phyloP scores from a whole-genome alignment of 2,888 invertebrate genomes.

The Polyommatus icarus region DNA sequence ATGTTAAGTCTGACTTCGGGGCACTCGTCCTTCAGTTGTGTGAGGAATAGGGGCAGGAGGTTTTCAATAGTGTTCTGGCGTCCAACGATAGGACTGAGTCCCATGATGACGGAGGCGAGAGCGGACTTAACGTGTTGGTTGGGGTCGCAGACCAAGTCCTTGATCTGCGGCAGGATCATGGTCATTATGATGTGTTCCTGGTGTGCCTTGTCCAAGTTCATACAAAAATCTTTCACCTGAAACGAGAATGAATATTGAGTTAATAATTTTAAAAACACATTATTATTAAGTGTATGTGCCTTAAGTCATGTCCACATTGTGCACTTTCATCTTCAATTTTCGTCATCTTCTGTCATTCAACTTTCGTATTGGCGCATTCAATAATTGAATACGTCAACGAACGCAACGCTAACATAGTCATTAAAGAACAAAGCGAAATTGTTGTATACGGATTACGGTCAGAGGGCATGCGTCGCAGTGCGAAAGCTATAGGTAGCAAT shows the following conservation, averaged over 20 bases:
- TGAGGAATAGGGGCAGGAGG: conserved; percentile 96
- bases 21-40: conserved; percentile 97
- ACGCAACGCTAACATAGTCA: no score
- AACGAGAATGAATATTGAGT: conserved; percentile 23
- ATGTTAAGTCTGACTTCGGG: conserved; percentile 99
- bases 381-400: no score
- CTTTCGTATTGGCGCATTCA: no score
- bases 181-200: conserved; percentile 98
- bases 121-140: conserved; percentile 99
- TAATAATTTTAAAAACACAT: conserved; percentile 32
- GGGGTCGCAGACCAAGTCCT: conserved; percentile 97
- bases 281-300: no score
- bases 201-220: conserved; percentile 92
- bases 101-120: conserved; percentile 99
- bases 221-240: conserved; percentile 94
- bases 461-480: no score
- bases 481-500: no score
- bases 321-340: no score
- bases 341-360: no score
- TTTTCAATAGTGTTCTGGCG: conserved; percentile 98
- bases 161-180: conserved; percentile 97
- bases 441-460: no score
- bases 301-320: no score
- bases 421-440: no score
- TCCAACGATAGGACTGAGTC: conserved; percentile 97